These are phyloP conservation scores for Laothoe populi DNA, from an alignment of 2,888 invertebrate genomes.

Conservation along the genomic window DNA sequence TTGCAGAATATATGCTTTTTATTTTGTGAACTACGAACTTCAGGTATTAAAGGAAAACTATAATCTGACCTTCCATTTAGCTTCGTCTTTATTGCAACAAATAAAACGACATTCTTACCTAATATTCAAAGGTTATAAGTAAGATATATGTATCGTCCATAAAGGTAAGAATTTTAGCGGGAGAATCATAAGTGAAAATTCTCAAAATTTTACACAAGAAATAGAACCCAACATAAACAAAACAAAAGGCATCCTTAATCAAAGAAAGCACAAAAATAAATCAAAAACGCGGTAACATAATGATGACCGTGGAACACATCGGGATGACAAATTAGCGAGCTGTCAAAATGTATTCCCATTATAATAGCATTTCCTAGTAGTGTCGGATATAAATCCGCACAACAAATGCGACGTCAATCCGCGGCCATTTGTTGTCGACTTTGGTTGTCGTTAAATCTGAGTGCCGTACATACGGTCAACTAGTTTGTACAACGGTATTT, in stretches of 20 bases:
- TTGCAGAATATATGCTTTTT: constrained; percentile 18
- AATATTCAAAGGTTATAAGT: too few relatives aligned
- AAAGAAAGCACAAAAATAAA: neutral
- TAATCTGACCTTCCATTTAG: too few relatives aligned
- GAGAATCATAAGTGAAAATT: too few relatives aligned
- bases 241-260: neutral
- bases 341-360: constrained; percentile 62
- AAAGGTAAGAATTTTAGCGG: too few relatives aligned
- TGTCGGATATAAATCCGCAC: constrained; percentile 78
- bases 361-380: constrained; percentile 73
- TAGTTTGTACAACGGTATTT: constrained; percentile 26
- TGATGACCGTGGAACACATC: constrained; percentile 30
- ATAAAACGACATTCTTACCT: too few relatives aligned
- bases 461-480: constrained; percentile 49
- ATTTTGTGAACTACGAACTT: neutral
- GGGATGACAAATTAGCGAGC: constrained; percentile 55
- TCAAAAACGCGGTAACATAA: neutral
- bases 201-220: too few relatives aligned
- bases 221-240: neutral
- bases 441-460: constrained; percentile 61
- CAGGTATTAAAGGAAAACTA: too few relatives aligned
- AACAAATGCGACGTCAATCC: constrained; percentile 81
- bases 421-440: constrained; percentile 69
- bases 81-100: too few relatives aligned
- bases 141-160: too few relatives aligned